Evolutionary conservation across 2,113 vertebrate species (phyloP).

Genomic region (Oryzias curvinotus): DNA sequence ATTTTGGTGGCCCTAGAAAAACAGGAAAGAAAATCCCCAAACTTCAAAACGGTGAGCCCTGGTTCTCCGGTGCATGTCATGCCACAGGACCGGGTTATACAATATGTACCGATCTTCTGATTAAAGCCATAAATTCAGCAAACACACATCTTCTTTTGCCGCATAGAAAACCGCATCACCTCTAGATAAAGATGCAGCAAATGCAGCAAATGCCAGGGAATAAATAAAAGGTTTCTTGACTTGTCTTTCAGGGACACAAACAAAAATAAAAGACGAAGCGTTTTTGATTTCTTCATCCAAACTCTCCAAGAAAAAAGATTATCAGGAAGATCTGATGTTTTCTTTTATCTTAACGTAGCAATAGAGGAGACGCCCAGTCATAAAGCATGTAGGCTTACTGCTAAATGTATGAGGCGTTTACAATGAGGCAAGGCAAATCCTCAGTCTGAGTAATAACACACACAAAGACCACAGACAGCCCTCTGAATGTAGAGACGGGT

Average conservation of each 20-base stretch:
- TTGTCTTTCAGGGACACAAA: not conserved
- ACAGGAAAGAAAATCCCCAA: not conserved
- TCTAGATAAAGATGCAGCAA: constrained; percentile 5
- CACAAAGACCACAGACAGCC: no score
- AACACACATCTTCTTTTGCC: constrained; percentile 14
- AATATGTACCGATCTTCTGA: not conserved
- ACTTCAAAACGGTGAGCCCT: not conserved
- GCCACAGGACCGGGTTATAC: not conserved
- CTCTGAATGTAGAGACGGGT: no score
- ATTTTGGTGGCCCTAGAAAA: constrained; percentile 5
- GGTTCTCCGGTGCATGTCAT: not conserved
- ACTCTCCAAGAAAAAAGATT: no score
- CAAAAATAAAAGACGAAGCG: not conserved
- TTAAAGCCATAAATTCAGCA: constrained; percentile 29
- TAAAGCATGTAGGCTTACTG: no score
- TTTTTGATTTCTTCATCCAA: no score
- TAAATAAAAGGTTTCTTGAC: not conserved
- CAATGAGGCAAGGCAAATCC: no score
- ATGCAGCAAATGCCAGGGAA: not conserved
- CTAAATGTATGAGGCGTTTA: no score
- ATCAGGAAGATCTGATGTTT: no score
- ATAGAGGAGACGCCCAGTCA: no score
- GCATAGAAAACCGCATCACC: not conserved
- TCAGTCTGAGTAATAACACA: no score
- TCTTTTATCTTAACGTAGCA: no score